Evolutionary conservation across 2,113 vertebrate genomes (phyloP).

Genomic region (Salvelinus fontinalis): DNA sequence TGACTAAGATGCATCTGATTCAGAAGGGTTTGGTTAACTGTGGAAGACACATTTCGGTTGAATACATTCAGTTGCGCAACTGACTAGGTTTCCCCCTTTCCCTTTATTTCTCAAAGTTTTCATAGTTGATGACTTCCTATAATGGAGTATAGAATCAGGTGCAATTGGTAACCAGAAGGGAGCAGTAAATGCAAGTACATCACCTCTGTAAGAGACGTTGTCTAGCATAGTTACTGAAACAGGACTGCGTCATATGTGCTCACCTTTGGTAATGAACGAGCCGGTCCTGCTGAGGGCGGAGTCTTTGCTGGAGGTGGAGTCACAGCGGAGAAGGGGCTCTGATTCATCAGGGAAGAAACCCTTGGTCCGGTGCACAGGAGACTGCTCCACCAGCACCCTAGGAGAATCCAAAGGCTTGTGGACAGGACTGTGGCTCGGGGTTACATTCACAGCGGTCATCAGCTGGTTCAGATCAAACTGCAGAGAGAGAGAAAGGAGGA

Average conservation of each 20-base stretch:
- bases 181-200: constrained; percentile 17
- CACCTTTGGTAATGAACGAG: constrained; percentile 99
- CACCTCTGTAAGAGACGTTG: not conserved
- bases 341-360: constrained; percentile 94
- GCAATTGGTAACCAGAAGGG: constrained; percentile 29
- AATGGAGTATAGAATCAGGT: not conserved
- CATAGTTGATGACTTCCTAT: not conserved
- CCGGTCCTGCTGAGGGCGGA: constrained; percentile 92
- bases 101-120: not conserved
- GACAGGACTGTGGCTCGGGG: constrained; percentile 76
- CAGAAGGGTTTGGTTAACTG: too few relatives aligned
- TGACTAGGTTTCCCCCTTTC: too few relatives aligned
- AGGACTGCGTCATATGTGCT: not conserved
- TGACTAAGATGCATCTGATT: too few relatives aligned
- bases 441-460: constrained; percentile 79
- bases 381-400: constrained; percentile 78
- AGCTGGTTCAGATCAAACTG: constrained; percentile 90
- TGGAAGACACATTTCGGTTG: too few relatives aligned
- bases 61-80: too few relatives aligned
- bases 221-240: not conserved
- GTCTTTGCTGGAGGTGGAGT: constrained; percentile 96
- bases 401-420: constrained; percentile 77
- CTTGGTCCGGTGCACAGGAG: constrained; percentile 86
- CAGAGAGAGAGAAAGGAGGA: constrained; percentile 5
- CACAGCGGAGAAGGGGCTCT: constrained; percentile 92